Evolutionary conservation across 1,140 invertebrate genomes (phyloP).

Genomic region (Pseudoatta argentina): DNA sequence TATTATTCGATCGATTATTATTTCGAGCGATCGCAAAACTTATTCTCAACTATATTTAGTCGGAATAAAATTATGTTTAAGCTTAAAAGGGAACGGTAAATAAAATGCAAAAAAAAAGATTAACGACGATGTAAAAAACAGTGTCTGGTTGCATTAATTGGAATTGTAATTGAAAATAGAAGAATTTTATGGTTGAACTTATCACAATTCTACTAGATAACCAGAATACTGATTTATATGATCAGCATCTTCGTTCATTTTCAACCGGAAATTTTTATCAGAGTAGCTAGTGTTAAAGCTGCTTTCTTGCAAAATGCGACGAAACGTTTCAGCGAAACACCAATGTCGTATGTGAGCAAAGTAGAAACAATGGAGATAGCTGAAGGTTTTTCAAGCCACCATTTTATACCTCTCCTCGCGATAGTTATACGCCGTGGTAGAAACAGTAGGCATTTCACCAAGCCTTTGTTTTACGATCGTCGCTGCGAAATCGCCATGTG

Average conservation of each 20-base stretch:
- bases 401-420: neutral
- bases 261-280: too few relatives aligned
- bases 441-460: conserved; percentile 39
- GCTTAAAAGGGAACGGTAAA: neutral
- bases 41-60: neutral
- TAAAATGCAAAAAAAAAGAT: neutral
- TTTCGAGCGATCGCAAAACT: neutral
- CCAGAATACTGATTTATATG: too few relatives aligned
- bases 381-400: neutral
- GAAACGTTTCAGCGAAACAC: conserved; percentile 25
- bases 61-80: conserved; percentile 10
- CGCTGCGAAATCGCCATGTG: conserved; percentile 65
- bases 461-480: conserved; percentile 33
- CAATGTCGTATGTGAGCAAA: conserved; percentile 12
- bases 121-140: neutral
- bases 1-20: conserved; percentile 1
- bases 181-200: too few relatives aligned
- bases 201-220: too few relatives aligned
- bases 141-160: too few relatives aligned
- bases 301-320: neutral
- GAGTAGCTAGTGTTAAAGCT: neutral
- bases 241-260: too few relatives aligned
- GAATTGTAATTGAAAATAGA: too few relatives aligned
- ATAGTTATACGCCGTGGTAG: neutral
- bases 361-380: conserved; percentile 14